A percentile compares a stretch with the other conserved stretches of the same genome.
phyloP scores from a whole-genome alignment of 2,888 invertebrate species.

The Lydus trimaculatus region DNA sequence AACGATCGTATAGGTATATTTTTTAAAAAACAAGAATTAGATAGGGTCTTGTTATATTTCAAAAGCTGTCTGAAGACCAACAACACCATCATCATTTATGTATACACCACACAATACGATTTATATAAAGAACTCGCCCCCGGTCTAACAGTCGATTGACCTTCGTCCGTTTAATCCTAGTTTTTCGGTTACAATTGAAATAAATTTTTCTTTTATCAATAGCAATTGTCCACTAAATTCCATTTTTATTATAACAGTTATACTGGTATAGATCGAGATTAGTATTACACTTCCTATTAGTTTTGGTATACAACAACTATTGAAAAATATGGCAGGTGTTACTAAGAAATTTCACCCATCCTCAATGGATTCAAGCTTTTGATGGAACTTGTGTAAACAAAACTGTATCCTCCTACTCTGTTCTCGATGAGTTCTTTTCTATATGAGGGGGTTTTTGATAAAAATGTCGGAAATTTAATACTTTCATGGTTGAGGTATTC shows the following conservation, averaged over 20 bases:
- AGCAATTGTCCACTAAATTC: conserved; percentile 4
- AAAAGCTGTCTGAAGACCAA: not conserved
- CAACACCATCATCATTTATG: not conserved
- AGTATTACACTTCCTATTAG: conserved; percentile 2
- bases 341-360: conserved; percentile 26
- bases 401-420: conserved; percentile 29
- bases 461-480: conserved; percentile 26
- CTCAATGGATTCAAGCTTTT: not conserved
- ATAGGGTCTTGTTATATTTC: conserved; percentile 4
- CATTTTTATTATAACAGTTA: not conserved
- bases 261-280: not conserved
- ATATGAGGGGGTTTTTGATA: conserved; percentile 16
- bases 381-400: conserved; percentile 25
- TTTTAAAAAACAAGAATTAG: not conserved
- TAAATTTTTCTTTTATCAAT: not conserved
- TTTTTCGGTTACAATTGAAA: not conserved
- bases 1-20: not conserved
- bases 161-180: not conserved
- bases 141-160: not conserved
- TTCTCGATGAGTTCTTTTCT: not conserved
- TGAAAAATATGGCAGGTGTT: conserved; percentile 29
- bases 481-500: conserved; percentile 2
- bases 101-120: not conserved
- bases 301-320: not conserved
- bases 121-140: not conserved